A percentile compares a stretch with the other conserved stretches of the same genome.
Conservation (phyloP, 1,140 invertebrate species). For the Drosophila mauritiana region DNA sequence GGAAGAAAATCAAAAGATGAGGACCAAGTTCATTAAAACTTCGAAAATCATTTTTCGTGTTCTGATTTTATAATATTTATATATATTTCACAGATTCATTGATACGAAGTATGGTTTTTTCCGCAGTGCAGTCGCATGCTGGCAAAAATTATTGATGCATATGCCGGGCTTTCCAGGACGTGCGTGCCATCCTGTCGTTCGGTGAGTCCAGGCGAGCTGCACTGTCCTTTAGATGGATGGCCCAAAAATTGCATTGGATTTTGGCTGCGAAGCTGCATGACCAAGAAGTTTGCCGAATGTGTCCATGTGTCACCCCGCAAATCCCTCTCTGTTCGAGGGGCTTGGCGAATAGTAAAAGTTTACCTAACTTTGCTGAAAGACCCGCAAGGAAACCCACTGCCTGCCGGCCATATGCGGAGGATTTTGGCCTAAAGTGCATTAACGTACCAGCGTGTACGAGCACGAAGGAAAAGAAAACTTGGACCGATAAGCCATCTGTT, state of each 20-base stretch:
- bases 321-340: constrained; percentile 3
- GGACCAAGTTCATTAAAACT: neutral
- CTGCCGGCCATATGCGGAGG: constrained; percentile 39
- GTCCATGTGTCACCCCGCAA: constrained; percentile 3
- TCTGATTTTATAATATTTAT: neutral
- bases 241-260: constrained; percentile 46
- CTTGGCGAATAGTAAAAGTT: constrained; percentile 53
- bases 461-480: constrained; percentile 10
- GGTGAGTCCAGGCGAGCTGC: constrained; percentile 21
- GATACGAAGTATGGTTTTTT: neutral
- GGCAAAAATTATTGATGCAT: constrained; percentile 69
- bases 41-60: neutral
- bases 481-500: constrained; percentile 47
- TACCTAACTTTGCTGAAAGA: constrained; percentile 51
- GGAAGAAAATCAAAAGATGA: neutral
- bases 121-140: constrained; percentile 21
- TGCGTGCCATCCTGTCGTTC: constrained; percentile 40
- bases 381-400: constrained; percentile 10
- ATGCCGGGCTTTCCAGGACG: constrained; percentile 38
- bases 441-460: constrained; percentile 23
- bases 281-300: constrained; percentile 36
- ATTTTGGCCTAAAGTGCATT: constrained; percentile 60
- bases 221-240: constrained; percentile 34
- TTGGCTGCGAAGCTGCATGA: constrained; percentile 38
- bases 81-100: too few relatives aligned